These are phyloP conservation scores for Odontocolon sp. DNA, from an alignment of 2,888 invertebrate genomes.

Conservation along the genomic window DNA sequence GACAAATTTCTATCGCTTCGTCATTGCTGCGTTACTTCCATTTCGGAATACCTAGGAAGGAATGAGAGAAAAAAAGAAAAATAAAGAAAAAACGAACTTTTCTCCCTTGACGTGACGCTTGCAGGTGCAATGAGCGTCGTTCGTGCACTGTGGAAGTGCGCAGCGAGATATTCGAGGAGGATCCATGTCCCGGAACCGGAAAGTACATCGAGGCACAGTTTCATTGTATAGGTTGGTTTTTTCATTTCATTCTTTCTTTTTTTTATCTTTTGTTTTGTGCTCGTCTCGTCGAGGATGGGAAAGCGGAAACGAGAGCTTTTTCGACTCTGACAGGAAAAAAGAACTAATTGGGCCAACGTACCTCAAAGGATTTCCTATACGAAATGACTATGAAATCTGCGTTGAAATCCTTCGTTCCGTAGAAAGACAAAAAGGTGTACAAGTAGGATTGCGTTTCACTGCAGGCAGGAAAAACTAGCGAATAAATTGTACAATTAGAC, in stretches of 20 bases:
- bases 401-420: neutral
- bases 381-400: slow-evolving; percentile 24
- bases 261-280: slow-evolving; percentile 52
- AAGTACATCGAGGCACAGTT: slow-evolving; percentile 85
- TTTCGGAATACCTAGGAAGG: slow-evolving; percentile 1
- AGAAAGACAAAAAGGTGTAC: neutral
- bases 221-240: slow-evolving; percentile 81
- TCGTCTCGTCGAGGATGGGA: slow-evolving; percentile 42
- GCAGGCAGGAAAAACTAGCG: neutral
- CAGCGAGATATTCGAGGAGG: slow-evolving; percentile 82
- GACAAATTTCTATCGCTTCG: slow-evolving; percentile 1
- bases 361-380: neutral
- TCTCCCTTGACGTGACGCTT: slow-evolving; percentile 73
- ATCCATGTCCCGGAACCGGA: slow-evolving; percentile 84
- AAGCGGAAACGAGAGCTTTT: slow-evolving; percentile 17
- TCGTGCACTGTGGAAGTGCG: slow-evolving; percentile 76
- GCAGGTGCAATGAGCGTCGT: slow-evolving; percentile 77
- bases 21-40: slow-evolving; percentile 15
- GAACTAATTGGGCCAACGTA: slow-evolving; percentile 29
- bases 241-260: slow-evolving; percentile 52
- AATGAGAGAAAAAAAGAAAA: slow-evolving; percentile 1
- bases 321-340: slow-evolving; percentile 1
- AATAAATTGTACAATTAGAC: too few relatives aligned
- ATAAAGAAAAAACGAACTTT: slow-evolving; percentile 28
- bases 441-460: neutral